Base-by-base conservation (phyloP, 2,888 invertebrate species). In the Protonemura montana region DNA sequence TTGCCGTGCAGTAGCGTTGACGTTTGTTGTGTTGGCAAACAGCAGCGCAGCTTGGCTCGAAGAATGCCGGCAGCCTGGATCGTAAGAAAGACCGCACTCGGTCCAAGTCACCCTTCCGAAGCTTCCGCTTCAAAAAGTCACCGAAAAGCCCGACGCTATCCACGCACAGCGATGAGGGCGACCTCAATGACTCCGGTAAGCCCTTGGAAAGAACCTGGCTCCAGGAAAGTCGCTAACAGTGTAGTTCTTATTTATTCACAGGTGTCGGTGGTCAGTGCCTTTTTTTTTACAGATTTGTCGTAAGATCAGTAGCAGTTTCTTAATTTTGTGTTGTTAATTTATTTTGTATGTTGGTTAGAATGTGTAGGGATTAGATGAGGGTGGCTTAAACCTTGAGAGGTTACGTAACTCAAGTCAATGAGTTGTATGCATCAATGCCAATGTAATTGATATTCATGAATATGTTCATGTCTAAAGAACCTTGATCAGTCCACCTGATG, bases 81-180 rank as follows among this genome's bases (percentile, higher is more conserved):
- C 89, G 89, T 89, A 90, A 90, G 90, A 96, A 96, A 94, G 95
- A 96, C 91, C 95, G 97, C 89, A 97, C 97, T 90, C 95, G 98
- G 90, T 97, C 97, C 93, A 97, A 97, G 93, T 97, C 97, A 90
- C 98, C 98, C 88, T 98, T 98, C 95, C 94, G 97, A 91, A 97
- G 97, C 93, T 97, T 97, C 94, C 94, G 97, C 89, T 97, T 97
- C 97, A 96, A 96, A 93, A 96, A 96, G 91, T 89, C 89, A 82
- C 89, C 89, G 85, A 89, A 89, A 86, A 89, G 88, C 85, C 89
- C 89, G 59, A 88, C 89, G 41, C 80, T 84, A 27, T 86, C 85
- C 13, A 87, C 87, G 6, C 87, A 88, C 82, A 88, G 87, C 35
- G 87, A 88, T 80, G 87, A 88, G 29, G 41, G 13, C 41, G 78